Conservation (phyloP, 2,888 invertebrate species). For the Hypselothyrea guttata region DNA sequence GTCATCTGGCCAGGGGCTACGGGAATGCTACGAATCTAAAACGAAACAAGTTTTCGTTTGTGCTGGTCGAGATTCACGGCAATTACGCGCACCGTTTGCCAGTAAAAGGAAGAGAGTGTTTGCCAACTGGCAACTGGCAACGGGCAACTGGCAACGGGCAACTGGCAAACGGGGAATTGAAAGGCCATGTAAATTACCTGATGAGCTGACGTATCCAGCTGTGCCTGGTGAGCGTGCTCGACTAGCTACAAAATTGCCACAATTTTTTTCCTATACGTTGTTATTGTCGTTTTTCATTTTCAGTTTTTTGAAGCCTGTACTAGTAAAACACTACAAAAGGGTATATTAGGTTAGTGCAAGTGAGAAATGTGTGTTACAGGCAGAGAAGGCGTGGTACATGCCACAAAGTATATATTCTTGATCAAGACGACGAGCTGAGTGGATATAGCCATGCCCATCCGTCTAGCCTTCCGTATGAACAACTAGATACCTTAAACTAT, state of each 20-base stretch:
- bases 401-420: too few species aligned
- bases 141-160: slow-evolving; percentile 13
- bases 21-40: slow-evolving; percentile 22
- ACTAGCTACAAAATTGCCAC: slow-evolving; percentile 50
- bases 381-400: too few species aligned
- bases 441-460: too few species aligned
- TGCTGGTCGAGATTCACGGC: slow-evolving; percentile 68
- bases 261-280: slow-evolving; percentile 41
- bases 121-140: slow-evolving; percentile 33
- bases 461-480: too few species aligned
- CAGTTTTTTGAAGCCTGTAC: too few species aligned
- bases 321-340: too few species aligned
- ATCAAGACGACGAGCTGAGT: too few species aligned
- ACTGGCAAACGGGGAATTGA: slow-evolving; percentile 66
- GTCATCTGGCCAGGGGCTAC: slow-evolving; percentile 26
- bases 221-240: slow-evolving; percentile 48
- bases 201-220: slow-evolving; percentile 71
- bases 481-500: too few species aligned
- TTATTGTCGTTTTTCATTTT: slow-evolving; percentile 3
- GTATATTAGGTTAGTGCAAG: too few species aligned
- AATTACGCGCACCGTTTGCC: slow-evolving; percentile 69
- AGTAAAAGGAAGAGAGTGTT: slow-evolving; percentile 76
- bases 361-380: too few species aligned
- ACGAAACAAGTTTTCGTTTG: slow-evolving; percentile 46
- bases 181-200: slow-evolving; percentile 74